Percentiles rank a stretch among this genome's conserved stretches.
These are phyloP conservation scores for Paracanthobrama guichenoti DNA, from an alignment of 2,113 vertebrate genomes.

Conservation along the genomic window DNA sequence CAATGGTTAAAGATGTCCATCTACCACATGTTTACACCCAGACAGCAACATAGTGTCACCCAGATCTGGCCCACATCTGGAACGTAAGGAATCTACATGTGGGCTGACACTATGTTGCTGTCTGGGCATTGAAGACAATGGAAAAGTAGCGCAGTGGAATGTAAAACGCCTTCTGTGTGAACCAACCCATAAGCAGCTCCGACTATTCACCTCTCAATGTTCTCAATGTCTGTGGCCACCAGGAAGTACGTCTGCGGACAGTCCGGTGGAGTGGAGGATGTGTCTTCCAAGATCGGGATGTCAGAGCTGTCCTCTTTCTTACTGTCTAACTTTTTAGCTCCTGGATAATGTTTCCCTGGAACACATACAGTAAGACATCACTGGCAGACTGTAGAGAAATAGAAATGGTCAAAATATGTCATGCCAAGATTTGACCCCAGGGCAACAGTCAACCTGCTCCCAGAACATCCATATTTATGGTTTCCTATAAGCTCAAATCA, in stretches of 20 bases:
- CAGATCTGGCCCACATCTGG: no score
- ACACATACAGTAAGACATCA: conserved; percentile 47
- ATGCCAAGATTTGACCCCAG: neutral
- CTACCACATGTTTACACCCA: no score
- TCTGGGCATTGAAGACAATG: no score
- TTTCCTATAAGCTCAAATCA: neutral
- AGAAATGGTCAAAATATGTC: conserved; percentile 3
- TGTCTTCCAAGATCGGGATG: conserved; percentile 90
- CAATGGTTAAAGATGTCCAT: no score
- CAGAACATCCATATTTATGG: neutral
- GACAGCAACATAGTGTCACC: no score
- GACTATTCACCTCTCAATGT: conserved; percentile 84
- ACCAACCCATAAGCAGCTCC: neutral
- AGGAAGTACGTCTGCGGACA: conserved; percentile 86
- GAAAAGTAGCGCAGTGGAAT: no score
- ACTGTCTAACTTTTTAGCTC: conserved; percentile 75
- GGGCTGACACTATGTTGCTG: no score
- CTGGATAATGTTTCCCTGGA: conserved; percentile 83
- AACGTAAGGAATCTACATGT: no score
- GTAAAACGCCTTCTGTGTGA: no score
- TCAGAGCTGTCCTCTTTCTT: conserved; percentile 87
- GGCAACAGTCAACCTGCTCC: neutral
- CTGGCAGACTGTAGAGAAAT: neutral
- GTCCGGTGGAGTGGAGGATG: conserved; percentile 83
- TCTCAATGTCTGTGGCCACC: conserved; percentile 92